Evolutionary conservation across 2,888 invertebrate genomes (phyloP), one percentile per base, ranked within the genome.

Genomic region (Sialis fuliginosa): DNA sequence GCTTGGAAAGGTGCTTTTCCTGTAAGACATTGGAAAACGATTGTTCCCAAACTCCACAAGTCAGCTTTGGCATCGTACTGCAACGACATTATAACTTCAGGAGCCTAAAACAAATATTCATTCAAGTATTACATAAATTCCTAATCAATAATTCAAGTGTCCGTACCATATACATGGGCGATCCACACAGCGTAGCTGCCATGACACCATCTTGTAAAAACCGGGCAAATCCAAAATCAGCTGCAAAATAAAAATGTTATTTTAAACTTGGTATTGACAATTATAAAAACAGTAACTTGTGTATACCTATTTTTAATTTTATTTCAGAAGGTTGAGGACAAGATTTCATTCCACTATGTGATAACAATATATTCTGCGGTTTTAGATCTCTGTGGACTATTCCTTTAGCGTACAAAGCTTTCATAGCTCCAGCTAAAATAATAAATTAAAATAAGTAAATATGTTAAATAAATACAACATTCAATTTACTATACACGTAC

Each of bases 11-110:
- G 98, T 37, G 98, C 98, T 67, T 93, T 93, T 51, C 97, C 96
- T 31, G 95, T 96, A 53, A 99, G 75, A 69, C 98, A 98, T 67
- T 96, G 95, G 69, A 90, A 96, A 9, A 51, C 51, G 57, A 99
- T 99, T 12, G 97, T 98, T 47, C 98, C 98, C 56, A 98, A 74
- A 54, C 96, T 96, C 97, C 98, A 98, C 49, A 98, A 75, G 70
- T 98, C 98, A 7, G 98, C 98, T 72, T 98, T 98, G 47, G 95
- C 96, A 67, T 95, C 95, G 63, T 98, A 98, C 61, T 96, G 91
- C 52, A 92, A 69, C 2, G 96, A 96, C 96, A 98, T 97, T 58
- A 98, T 98, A 47, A 98, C 96, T 73, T 97, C 96, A 1, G 96
- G 96, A 34, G 96, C 96, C 90, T 85, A 62, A 44, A 64, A 59